A percentile compares a stretch with the other conserved stretches of the same genome.
phyloP scores from a whole-genome alignment of 2,797 vertebrate genomes.

The Malurus splendens region DNA sequence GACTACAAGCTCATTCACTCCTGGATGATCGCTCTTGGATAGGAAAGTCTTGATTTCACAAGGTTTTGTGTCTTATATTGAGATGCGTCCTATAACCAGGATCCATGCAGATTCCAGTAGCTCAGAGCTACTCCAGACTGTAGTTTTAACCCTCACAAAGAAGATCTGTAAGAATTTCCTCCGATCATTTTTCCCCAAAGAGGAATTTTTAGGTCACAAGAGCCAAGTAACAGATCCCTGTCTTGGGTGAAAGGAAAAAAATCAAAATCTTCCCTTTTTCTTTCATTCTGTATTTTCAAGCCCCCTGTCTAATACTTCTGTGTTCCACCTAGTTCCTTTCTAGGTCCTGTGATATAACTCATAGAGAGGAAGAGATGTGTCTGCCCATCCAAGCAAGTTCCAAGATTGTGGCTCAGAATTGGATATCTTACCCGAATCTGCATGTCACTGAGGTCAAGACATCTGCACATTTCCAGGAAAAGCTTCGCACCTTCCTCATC shows the following conservation, averaged over 20 bases:
- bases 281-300: neutral
- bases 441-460: conserved; percentile 75
- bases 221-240: neutral
- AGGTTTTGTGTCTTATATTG: too few species aligned
- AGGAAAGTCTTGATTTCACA: neutral
- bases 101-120: neutral
- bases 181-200: neutral
- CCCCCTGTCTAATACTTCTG: neutral
- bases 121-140: neutral
- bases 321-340: neutral
- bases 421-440: conserved; percentile 79
- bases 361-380: neutral
- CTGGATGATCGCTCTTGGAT: neutral
- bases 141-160: neutral
- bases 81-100: neutral
- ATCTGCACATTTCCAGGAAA: conserved; percentile 90
- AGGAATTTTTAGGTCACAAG: neutral
- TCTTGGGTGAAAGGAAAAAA: neutral
- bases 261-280: neutral
- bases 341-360: neutral
- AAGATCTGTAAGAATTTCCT: neutral
- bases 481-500: conserved; percentile 76
- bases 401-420: neutral
- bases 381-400: neutral
- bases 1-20: neutral